phyloP scores from a whole-genome alignment of 2,888 invertebrate genomes.

The Odiellus spinosus region DNA sequence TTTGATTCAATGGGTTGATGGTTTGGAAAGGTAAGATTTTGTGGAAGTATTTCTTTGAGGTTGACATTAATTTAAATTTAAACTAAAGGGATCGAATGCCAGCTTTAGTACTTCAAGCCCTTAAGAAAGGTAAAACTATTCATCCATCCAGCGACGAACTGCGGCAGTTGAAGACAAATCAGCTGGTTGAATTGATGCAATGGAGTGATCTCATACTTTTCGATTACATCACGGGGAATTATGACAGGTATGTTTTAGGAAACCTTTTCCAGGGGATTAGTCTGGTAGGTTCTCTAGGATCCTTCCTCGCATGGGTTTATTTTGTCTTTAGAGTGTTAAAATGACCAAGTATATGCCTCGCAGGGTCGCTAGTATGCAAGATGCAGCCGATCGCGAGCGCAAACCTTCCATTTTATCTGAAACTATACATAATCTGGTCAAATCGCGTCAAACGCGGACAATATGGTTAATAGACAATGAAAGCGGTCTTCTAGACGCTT shows the following conservation, averaged over 20 bases:
- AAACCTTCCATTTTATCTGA: slow-evolving; percentile 27
- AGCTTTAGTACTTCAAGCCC: slow-evolving; percentile 23
- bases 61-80: no score
- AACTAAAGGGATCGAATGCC: slow-evolving; percentile 25
- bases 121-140: slow-evolving; percentile 20
- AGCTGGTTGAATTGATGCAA: slow-evolving; percentile 26
- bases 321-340: background rate
- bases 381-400: slow-evolving; percentile 28
- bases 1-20: slow-evolving; percentile 28
- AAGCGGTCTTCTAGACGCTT: slow-evolving; percentile 31
- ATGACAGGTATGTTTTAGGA: slow-evolving; percentile 27
- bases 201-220: slow-evolving; percentile 31
- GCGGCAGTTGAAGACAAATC: slow-evolving; percentile 13
- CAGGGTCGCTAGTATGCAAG: slow-evolving; percentile 33
- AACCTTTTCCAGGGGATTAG: background rate
- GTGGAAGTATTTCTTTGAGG: no score
- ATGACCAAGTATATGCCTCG: slow-evolving; percentile 5
- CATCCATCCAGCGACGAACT: slow-evolving; percentile 15
- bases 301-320: background rate
- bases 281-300: background rate
- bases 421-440: slow-evolving; percentile 29
- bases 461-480: slow-evolving; percentile 34
- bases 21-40: slow-evolving; percentile 16
- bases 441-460: slow-evolving; percentile 24
- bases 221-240: slow-evolving; percentile 32